phyloP scores from a whole-genome alignment of 2,797 vertebrate species.

The Fistularia commersonii region DNA sequence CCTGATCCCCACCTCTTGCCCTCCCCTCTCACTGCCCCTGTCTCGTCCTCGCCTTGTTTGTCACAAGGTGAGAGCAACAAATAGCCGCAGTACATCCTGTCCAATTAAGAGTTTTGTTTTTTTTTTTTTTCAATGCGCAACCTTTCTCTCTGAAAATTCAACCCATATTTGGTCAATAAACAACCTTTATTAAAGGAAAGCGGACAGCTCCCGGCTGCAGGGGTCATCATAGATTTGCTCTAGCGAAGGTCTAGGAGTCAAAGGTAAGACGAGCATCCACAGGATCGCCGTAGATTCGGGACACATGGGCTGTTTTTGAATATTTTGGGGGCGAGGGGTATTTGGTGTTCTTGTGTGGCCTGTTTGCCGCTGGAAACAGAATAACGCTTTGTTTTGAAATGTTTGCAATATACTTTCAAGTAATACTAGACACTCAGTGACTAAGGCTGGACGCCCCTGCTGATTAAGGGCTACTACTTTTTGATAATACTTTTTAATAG shows the following conservation, averaged over 20 bases:
- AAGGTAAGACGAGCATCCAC: conserved; percentile 45
- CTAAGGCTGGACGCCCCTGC: too few species aligned
- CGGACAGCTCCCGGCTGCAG: conserved; percentile 10
- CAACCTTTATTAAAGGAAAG: conserved; percentile 44
- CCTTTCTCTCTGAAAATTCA: conserved; percentile 37
- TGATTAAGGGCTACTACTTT: too few species aligned
- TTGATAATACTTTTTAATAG: too few species aligned
- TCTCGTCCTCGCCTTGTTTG: conserved; percentile 26
- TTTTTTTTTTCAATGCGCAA: not conserved
- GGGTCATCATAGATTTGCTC: conserved; percentile 14
- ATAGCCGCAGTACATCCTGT: conserved; percentile 37
- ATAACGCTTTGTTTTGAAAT: not conserved
- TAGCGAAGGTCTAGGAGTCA: conserved; percentile 25
- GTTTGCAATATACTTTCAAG: not conserved
- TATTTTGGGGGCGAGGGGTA: not conserved
- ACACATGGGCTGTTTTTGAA: conserved; percentile 5
- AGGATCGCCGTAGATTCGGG: not conserved
- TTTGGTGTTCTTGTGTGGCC: too few species aligned
- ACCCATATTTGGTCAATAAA: conserved; percentile 55
- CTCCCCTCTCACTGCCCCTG: conserved; percentile 42
- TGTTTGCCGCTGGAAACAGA: too few species aligned
- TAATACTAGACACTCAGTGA: too few species aligned
- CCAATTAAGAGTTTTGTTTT: conserved; percentile 45
- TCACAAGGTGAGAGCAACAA: conserved; percentile 56
- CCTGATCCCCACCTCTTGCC: conserved; percentile 33